These are phyloP conservation scores for Propithecus coquereli DNA, from an alignment of 2,113 vertebrate genomes.

Conservation along the genomic window DNA sequence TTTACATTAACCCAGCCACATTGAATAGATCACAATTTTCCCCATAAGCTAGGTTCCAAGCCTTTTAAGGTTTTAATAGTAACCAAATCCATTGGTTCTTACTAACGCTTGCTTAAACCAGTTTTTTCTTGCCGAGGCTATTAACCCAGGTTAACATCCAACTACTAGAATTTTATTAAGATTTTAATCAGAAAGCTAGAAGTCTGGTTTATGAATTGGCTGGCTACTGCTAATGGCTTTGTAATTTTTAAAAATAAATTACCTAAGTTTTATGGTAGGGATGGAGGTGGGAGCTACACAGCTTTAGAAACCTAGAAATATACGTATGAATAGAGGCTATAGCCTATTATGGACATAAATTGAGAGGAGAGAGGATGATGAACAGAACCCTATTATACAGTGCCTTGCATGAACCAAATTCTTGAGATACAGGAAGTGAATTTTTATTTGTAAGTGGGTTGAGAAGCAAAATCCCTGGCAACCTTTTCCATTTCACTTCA, in stretches of 20 bases:
- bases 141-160: constrained; percentile 60
- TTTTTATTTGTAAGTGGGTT: constrained; percentile 45
- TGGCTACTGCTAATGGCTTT: constrained; percentile 54
- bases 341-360: background rate
- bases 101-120: constrained; percentile 38
- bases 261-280: background rate
- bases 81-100: constrained; percentile 50
- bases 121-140: constrained; percentile 41
- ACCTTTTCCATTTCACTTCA: background rate
- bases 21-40: background rate
- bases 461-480: background rate
- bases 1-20: background rate
- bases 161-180: constrained; percentile 63
- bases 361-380: background rate
- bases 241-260: constrained; percentile 58
- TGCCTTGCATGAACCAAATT: background rate
- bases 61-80: background rate
- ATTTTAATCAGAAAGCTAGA: constrained; percentile 73
- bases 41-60: background rate
- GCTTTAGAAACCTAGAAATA: constrained; percentile 1
- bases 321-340: background rate
- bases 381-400: background rate
- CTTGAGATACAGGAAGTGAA: background rate
- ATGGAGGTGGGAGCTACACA: background rate
- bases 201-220: constrained; percentile 49